Evolutionary conservation across 2,797 vertebrate species (phyloP).

Genomic region (Acridotheres tristis): DNA sequence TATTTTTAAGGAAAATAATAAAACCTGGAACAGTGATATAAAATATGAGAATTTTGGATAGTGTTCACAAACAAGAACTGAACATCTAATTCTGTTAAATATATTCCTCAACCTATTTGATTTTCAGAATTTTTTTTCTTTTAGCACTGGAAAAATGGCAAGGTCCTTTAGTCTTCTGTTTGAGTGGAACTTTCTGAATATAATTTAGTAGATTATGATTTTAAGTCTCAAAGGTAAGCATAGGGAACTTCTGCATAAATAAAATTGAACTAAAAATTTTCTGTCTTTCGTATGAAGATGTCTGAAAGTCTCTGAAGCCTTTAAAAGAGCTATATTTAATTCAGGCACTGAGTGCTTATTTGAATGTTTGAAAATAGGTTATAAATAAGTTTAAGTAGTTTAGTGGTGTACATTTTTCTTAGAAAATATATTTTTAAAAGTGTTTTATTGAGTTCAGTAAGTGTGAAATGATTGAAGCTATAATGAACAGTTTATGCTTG

Average conservation of each 20-base stretch:
- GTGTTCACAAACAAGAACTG: background rate
- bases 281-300: slow-evolving; percentile 10
- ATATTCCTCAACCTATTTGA: background rate
- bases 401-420: slow-evolving; percentile 41
- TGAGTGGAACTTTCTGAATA: background rate
- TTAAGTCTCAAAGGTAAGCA: slow-evolving; percentile 35
- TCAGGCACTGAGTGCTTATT: slow-evolving; percentile 7
- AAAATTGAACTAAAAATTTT: slow-evolving; percentile 34
- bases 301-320: slow-evolving; percentile 47
- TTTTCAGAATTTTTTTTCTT: background rate
- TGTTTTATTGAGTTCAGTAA: slow-evolving; percentile 49
- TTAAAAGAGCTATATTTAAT: slow-evolving; percentile 40
- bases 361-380: slow-evolving; percentile 45
- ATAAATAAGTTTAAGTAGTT: slow-evolving; percentile 38
- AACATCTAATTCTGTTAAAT: background rate
- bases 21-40: background rate
- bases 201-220: slow-evolving; percentile 24
- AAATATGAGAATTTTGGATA: background rate
- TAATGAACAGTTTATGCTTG: slow-evolving; percentile 70
- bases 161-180: background rate
- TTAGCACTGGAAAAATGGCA: background rate
- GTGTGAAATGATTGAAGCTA: slow-evolving; percentile 61
- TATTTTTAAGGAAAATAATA: background rate
- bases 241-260: slow-evolving; percentile 8
- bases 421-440: slow-evolving; percentile 12